phyloP scores from a whole-genome alignment of 2,113 vertebrate species.

The Campylomormyrus numenius region DNA sequence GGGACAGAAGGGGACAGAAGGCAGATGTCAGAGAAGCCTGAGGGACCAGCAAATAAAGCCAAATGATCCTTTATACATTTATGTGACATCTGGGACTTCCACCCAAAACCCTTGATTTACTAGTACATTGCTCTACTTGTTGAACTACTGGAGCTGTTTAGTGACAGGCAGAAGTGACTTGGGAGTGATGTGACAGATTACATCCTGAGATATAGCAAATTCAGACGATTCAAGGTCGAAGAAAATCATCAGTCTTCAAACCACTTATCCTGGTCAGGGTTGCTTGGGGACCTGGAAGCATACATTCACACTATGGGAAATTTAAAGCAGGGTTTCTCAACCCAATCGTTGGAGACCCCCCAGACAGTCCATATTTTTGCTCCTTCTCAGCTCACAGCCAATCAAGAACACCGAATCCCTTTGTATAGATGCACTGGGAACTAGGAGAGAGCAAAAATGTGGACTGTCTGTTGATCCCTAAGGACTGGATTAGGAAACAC shows the following conservation, averaged over 20 bases:
- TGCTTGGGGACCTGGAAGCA: neutral
- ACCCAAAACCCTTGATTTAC: neutral
- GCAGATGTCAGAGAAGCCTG: neutral
- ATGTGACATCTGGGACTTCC: neutral
- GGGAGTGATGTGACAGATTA: neutral
- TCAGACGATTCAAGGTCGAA: neutral
- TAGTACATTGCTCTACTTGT: neutral
- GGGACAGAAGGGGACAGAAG: neutral
- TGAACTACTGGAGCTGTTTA: neutral
- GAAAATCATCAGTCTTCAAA: neutral
- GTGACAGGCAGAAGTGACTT: neutral
- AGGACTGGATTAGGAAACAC: neutral
- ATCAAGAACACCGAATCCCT: neutral
- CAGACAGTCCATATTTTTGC: neutral
- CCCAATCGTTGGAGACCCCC: neutral
- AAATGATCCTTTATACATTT: neutral
- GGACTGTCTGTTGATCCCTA: neutral
- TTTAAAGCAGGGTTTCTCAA: neutral
- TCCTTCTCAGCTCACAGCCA: neutral
- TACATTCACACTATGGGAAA: neutral
- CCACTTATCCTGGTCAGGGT: neutral
- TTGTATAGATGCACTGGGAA: neutral
- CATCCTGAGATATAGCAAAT: neutral
- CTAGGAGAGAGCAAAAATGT: neutral
- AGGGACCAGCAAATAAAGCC: neutral